Evolutionary conservation across 2,113 vertebrate genomes (phyloP).

Genomic region (Colistium nudipinnis): DNA sequence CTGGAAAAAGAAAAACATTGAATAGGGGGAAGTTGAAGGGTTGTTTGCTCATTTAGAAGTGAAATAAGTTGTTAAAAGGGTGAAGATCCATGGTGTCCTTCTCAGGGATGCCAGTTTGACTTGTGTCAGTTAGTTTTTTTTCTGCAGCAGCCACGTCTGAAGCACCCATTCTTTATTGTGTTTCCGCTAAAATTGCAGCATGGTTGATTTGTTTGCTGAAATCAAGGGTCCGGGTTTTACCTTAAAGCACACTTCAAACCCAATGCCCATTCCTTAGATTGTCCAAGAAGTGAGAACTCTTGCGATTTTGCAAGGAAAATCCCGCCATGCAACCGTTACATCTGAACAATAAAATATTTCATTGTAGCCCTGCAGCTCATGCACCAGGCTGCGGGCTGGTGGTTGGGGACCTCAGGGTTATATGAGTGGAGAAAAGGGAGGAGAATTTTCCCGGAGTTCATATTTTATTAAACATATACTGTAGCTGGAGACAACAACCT

Average conservation of each 20-base stretch:
- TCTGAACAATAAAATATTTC: background rate
- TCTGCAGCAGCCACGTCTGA: background rate
- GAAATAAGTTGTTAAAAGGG: background rate
- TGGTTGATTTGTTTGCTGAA: background rate
- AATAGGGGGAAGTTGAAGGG: background rate
- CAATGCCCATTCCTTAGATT: no score
- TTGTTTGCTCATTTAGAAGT: background rate
- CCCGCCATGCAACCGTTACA: background rate
- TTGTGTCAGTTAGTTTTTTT: background rate
- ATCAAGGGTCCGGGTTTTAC: background rate
- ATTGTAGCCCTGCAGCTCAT: background rate
- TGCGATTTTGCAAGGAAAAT: background rate
- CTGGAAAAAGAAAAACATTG: background rate
- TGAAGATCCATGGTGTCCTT: background rate
- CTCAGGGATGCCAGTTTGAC: constrained; percentile 25
- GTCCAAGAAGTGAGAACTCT: no score
- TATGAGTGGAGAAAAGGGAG: background rate
- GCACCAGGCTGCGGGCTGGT: background rate
- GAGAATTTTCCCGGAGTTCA: no score
- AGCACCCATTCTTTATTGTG: background rate
- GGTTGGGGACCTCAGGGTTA: background rate
- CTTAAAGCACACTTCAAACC: no score
- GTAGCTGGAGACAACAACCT: background rate
- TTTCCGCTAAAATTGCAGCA: background rate
- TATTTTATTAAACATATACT: no score